These are phyloP conservation scores for Lateolabrax maculatus DNA, from an alignment of 2,797 vertebrate genomes.

Conservation along the genomic window DNA sequence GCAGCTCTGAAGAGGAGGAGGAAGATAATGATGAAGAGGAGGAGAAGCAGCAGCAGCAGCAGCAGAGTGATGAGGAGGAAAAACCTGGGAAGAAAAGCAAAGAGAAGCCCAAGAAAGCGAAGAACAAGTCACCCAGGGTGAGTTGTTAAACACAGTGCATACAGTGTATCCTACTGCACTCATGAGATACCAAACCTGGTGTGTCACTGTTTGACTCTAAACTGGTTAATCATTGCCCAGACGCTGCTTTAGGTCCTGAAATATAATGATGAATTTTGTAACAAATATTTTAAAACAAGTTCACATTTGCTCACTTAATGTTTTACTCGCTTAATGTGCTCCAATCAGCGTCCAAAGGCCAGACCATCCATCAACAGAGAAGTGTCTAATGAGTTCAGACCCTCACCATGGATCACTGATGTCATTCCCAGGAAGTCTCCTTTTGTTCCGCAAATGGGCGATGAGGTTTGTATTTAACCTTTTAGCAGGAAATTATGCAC, in stretches of 20 bases:
- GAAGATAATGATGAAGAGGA: conserved; percentile 84
- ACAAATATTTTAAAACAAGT: neutral
- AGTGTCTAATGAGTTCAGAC: conserved; percentile 91
- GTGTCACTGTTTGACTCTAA: neutral
- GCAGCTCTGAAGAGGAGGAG: conserved; percentile 93
- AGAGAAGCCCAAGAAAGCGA: conserved; percentile 79
- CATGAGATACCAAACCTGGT: neutral
- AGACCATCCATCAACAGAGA: conserved; percentile 86
- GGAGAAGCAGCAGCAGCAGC: conserved; percentile 77
- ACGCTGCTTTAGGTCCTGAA: neutral
- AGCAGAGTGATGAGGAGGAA: conserved; percentile 88
- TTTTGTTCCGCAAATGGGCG: conserved; percentile 98
- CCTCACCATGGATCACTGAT: conserved; percentile 96
- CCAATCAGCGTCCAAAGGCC: conserved; percentile 80
- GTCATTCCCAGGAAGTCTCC: conserved; percentile 95
- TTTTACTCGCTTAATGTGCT: conserved; percentile 27
- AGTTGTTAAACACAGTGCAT: conserved; percentile 55
- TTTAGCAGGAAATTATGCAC: neutral
- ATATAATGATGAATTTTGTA: neutral
- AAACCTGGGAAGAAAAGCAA: conserved; percentile 74
- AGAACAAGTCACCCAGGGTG: conserved; percentile 84
- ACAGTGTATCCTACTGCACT: neutral
- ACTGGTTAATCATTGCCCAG: neutral
- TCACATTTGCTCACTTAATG: neutral
- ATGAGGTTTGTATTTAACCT: conserved; percentile 88